A percentile compares a stretch with the other conserved stretches of the same genome.
phyloP scores from a whole-genome alignment of 2,113 vertebrate species.

The Chaetodon trifascialis region DNA sequence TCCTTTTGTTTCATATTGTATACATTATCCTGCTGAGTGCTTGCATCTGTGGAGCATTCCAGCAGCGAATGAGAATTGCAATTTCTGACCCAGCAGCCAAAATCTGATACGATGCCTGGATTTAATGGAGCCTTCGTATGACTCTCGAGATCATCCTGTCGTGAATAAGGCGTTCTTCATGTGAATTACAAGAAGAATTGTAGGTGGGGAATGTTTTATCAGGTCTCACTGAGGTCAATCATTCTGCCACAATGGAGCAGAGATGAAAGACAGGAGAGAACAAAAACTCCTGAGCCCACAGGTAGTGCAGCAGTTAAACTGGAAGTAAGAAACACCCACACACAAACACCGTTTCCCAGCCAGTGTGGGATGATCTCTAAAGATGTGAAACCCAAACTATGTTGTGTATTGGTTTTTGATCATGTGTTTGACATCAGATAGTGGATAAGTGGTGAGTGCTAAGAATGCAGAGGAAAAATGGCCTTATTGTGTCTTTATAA shows the following conservation, averaged over 20 bases:
- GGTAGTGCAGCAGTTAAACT: slow-evolving; percentile 62
- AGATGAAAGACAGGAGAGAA: slow-evolving; percentile 69
- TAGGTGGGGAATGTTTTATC: slow-evolving; percentile 68
- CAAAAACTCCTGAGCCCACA: slow-evolving; percentile 60
- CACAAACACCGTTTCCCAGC: slow-evolving; percentile 66
- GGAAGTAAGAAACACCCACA: slow-evolving; percentile 67
- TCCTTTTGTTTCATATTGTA: slow-evolving; percentile 60
- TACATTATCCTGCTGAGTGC: slow-evolving; percentile 64
- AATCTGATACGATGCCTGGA: slow-evolving; percentile 47
- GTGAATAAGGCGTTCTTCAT: slow-evolving; percentile 38
- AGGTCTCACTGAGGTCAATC: slow-evolving; percentile 49
- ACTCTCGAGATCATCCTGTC: slow-evolving; percentile 40
- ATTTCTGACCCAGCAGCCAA: slow-evolving; percentile 49
- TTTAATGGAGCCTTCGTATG: slow-evolving; percentile 48
- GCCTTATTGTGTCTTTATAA: background rate
- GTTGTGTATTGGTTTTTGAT: slow-evolving; percentile 55
- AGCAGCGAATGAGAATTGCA: slow-evolving; percentile 34
- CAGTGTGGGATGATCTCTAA: slow-evolving; percentile 65
- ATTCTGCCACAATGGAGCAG: slow-evolving; percentile 42
- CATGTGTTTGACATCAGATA: slow-evolving; percentile 56
- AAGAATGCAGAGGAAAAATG: slow-evolving; percentile 4
- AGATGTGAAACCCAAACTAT: slow-evolving; percentile 67
- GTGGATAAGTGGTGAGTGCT: slow-evolving; percentile 14
- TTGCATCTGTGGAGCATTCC: slow-evolving; percentile 68
- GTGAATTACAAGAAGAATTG: slow-evolving; percentile 55